These are phyloP conservation scores for Adoxophyes honmai DNA, from an alignment of 1,140 invertebrate genomes.

Conservation along the genomic window DNA sequence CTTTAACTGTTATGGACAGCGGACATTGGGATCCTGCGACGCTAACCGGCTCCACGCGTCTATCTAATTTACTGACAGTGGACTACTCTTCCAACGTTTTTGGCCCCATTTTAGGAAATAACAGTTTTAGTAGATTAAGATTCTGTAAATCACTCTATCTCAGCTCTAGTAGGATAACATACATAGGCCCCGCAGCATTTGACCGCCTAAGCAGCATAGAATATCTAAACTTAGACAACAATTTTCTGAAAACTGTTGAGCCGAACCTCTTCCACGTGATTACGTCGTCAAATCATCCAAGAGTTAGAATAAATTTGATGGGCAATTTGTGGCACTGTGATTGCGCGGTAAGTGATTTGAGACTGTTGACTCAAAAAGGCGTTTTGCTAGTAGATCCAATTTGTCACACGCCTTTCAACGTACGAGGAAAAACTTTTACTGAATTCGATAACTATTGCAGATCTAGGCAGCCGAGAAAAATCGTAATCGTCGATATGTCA, in stretches of 20 bases:
- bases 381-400: slow-evolving; percentile 43
- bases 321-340: slow-evolving; percentile 56
- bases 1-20: slow-evolving; percentile 40
- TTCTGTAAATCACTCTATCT: slow-evolving; percentile 50
- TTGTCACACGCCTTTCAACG: slow-evolving; percentile 40
- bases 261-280: slow-evolving; percentile 43
- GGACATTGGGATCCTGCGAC: slow-evolving; percentile 47
- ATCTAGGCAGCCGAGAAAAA: slow-evolving; percentile 8
- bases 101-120: slow-evolving; percentile 30
- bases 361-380: slow-evolving; percentile 25
- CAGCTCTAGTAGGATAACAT: slow-evolving; percentile 48
- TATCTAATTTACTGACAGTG: slow-evolving; percentile 28
- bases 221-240: slow-evolving; percentile 53
- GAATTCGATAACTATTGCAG: slow-evolving; percentile 42
- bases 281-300: slow-evolving; percentile 19
- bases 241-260: slow-evolving; percentile 44
- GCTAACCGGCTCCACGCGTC: slow-evolving; percentile 37
- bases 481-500: background rate
- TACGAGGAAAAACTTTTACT: slow-evolving; percentile 37
- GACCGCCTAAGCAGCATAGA: slow-evolving; percentile 48
- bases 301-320: slow-evolving; percentile 47
- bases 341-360: slow-evolving; percentile 41
- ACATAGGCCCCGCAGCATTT: slow-evolving; percentile 51
- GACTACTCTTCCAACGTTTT: slow-evolving; percentile 57
- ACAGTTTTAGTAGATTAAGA: slow-evolving; percentile 42